Evolutionary conservation across 2,797 vertebrate species (phyloP).

Genomic region (Pseudomugil tenellus): DNA sequence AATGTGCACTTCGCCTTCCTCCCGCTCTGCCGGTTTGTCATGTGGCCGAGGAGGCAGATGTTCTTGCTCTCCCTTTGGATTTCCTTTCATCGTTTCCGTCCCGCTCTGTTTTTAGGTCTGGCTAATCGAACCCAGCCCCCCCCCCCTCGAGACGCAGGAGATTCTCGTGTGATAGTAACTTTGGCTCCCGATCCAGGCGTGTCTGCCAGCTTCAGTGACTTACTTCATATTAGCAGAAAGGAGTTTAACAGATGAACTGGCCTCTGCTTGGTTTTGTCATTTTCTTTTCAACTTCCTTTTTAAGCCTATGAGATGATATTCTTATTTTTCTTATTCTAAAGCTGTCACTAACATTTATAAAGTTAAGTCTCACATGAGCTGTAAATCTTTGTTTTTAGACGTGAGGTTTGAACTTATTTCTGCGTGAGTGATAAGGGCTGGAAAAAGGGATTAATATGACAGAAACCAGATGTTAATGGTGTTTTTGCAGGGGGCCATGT

Average conservation of each 20-base stretch:
- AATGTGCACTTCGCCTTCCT: constrained; percentile 22
- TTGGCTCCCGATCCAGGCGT: constrained; percentile 50
- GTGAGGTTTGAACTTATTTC: constrained; percentile 2
- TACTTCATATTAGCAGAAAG: constrained; percentile 50
- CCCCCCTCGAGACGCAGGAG: constrained; percentile 50
- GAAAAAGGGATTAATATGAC: not conserved
- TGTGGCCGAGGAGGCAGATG: constrained; percentile 70
- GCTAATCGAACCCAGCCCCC: constrained; percentile 69
- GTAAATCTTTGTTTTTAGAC: constrained; percentile 13
- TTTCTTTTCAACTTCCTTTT: constrained; percentile 33
- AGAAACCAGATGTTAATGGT: not conserved
- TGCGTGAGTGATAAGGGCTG: not conserved
- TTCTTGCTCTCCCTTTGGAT: constrained; percentile 63
- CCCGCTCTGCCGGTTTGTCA: constrained; percentile 51
- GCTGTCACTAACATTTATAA: not conserved
- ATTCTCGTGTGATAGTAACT: constrained; percentile 76
- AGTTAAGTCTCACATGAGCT: constrained; percentile 1
- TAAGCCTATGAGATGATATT: constrained; percentile 12
- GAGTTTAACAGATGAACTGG: constrained; percentile 60
- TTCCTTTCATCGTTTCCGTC: constrained; percentile 68
- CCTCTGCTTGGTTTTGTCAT: constrained; percentile 23
- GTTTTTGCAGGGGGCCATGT: not conserved
- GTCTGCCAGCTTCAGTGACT: constrained; percentile 58
- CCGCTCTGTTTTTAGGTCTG: constrained; percentile 71
- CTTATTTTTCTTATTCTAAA: constrained; percentile 6